These are phyloP conservation scores for Lutjanus erythropterus DNA, from an alignment of 2,113 vertebrate species.

Conservation along the genomic window DNA sequence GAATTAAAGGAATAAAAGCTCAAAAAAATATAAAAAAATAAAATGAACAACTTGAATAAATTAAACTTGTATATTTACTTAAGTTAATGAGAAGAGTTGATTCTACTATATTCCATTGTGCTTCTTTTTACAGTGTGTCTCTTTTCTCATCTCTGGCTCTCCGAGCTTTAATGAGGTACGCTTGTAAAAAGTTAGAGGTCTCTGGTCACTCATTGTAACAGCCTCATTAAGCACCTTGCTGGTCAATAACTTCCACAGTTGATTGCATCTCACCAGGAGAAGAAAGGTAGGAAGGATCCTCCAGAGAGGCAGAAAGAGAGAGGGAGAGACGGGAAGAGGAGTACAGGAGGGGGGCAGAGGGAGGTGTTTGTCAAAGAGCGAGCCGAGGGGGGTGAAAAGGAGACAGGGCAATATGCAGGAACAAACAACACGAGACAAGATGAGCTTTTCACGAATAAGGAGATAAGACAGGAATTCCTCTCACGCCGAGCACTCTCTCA, in stretches of 20 bases:
- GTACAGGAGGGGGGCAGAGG: slow-evolving; percentile 18
- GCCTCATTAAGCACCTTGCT: slow-evolving; percentile 75
- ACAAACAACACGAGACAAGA: slow-evolving; percentile 59
- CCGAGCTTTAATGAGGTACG: slow-evolving; percentile 53
- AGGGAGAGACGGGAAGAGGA: not conserved
- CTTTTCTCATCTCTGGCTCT: slow-evolving; percentile 14
- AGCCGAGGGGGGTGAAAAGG: not conserved
- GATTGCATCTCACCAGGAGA: slow-evolving; percentile 38
- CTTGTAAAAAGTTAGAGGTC: slow-evolving; percentile 70
- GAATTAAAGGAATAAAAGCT: no score
- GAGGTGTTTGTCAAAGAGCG: slow-evolving; percentile 36
- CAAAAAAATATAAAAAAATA: no score
- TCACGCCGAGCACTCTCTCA: slow-evolving; percentile 40
- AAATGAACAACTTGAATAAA: no score
- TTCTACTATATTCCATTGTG: no score
- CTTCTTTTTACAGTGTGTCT: no score
- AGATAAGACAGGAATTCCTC: slow-evolving; percentile 69
- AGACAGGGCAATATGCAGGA: slow-evolving; percentile 41
- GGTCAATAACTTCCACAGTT: slow-evolving; percentile 63
- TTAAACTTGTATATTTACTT: no score
- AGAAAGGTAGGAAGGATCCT: slow-evolving; percentile 34
- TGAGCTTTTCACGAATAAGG: slow-evolving; percentile 60
- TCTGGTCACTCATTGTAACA: slow-evolving; percentile 64
- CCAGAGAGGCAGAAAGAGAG: slow-evolving; percentile 17
- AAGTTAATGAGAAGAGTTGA: no score